Evolutionary conservation across 2,113 vertebrate genomes (phyloP), one percentile per base, ranked within the genome.

Genomic region (Pseudorectes ferrugineus): DNA sequence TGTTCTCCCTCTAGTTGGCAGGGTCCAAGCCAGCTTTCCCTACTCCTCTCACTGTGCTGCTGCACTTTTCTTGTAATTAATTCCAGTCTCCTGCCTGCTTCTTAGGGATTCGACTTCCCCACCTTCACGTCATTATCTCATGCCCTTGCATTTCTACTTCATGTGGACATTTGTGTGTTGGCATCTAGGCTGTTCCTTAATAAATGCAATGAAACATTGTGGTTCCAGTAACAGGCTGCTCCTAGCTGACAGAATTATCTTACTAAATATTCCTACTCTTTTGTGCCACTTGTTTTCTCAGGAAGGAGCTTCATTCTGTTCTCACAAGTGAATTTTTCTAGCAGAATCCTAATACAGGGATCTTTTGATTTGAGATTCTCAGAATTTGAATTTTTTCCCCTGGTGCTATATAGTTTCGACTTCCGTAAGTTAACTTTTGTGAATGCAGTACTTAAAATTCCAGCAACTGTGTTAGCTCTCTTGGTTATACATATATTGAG

Each of bases 361-460:
- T 88, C 49, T 83, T 94, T 83, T 70, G 63, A 74, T 78, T 66
- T 67, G 28, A 92, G 82, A 77, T 77, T 71, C 59, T 93, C 65
- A 83, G 46, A 90, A 86, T 86, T 26, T 71, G n/a, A 77, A 0
- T 12, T 68, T 6, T 75, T 81, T 40, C 6, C 35, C 49, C 59
- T 13, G 20, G 33, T 62, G 58, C 68, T 84, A 29, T 35, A 67
- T 14, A 40, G 68, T 88, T 88, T 93, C 8, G 2, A 93, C 85
- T 95, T 93, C 67, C 35, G 1, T 43, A 77, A 93, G 63, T 77
- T 86, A 84, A 66, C 54, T 70, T 80, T 2, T 77, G 63, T 40
- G 72, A 86, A 74, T 55, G 51, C 17, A 67, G 43, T 48, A 59
- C 86, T 94, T 96, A 63, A 93, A 88, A 93, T 92, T 83, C 79